phyloP scores from a whole-genome alignment of 2,797 vertebrate genomes.

The Sebastes reedi region DNA sequence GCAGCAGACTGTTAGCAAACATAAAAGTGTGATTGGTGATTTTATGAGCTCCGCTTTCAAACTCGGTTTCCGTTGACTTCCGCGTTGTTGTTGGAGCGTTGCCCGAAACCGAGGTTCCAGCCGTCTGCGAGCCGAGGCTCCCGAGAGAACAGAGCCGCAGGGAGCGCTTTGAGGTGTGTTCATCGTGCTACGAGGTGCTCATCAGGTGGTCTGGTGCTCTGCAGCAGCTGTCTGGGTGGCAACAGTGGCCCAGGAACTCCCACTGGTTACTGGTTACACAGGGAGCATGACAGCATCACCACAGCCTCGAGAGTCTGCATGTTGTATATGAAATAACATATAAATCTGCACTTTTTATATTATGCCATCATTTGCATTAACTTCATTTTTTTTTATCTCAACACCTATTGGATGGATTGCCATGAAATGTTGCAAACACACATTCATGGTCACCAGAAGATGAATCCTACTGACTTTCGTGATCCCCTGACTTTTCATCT shows the following conservation, averaged over 20 bases:
- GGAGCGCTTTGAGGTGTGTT: slow-evolving; percentile 63
- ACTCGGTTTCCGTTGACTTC: slow-evolving; percentile 64
- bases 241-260: slow-evolving; percentile 53
- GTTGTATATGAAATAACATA: background rate
- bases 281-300: slow-evolving; percentile 11
- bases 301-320: background rate
- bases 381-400: background rate
- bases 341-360: background rate
- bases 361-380: background rate
- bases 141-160: slow-evolving; percentile 29
- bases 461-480: background rate
- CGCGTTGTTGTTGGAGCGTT: slow-evolving; percentile 63
- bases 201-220: slow-evolving; percentile 35
- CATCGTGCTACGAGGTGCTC: slow-evolving; percentile 26
- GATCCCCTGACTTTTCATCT: background rate
- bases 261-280: background rate
- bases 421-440: background rate
- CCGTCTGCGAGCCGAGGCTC: slow-evolving; percentile 41
- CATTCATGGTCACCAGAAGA: background rate
- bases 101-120: slow-evolving; percentile 49
- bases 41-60: slow-evolving; percentile 71
- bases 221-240: slow-evolving; percentile 61
- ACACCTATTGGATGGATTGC: background rate
- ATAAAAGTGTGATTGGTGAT: slow-evolving; percentile 68
- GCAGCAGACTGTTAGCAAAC: slow-evolving; percentile 67